phyloP scores from a whole-genome alignment of 2,113 vertebrate genomes.

The Campylomormyrus numenius region DNA sequence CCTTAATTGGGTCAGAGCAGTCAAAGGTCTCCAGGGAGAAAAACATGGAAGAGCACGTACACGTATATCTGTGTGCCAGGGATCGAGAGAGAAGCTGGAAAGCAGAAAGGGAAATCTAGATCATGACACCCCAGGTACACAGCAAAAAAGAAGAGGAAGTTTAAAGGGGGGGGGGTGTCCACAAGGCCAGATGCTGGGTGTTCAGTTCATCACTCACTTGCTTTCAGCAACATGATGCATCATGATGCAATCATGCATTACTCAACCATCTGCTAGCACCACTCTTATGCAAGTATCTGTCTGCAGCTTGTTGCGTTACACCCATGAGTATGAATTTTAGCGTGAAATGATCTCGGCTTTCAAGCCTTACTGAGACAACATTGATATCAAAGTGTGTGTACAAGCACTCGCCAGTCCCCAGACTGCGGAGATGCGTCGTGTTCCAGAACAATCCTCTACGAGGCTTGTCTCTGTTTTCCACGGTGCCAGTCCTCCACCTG shows the following conservation, averaged over 20 bases:
- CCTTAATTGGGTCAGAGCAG: conserved; percentile 62
- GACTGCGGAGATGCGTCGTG: neutral
- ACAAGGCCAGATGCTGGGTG: neutral
- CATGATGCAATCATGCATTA: neutral
- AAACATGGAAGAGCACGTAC: neutral
- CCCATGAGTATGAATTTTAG: neutral
- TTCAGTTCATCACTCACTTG: neutral
- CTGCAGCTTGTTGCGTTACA: neutral
- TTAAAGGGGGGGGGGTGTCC: neutral
- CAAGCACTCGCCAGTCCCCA: neutral
- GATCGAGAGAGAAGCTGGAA: neutral
- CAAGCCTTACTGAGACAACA: neutral
- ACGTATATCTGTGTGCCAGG: conserved; percentile 27
- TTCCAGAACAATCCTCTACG: neutral
- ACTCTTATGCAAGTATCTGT: neutral
- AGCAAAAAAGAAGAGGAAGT: conserved; percentile 28
- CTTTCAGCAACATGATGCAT: neutral
- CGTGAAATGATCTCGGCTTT: neutral
- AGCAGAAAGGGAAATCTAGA: neutral
- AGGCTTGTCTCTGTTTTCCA: neutral
- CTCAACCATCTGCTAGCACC: neutral
- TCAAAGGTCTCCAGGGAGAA: conserved; percentile 49
- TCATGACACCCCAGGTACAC: conserved; percentile 40
- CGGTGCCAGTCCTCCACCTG: neutral
- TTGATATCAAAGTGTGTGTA: neutral